Conservation (phyloP, 2,888 invertebrate species). For the Apantesis nais region DNA sequence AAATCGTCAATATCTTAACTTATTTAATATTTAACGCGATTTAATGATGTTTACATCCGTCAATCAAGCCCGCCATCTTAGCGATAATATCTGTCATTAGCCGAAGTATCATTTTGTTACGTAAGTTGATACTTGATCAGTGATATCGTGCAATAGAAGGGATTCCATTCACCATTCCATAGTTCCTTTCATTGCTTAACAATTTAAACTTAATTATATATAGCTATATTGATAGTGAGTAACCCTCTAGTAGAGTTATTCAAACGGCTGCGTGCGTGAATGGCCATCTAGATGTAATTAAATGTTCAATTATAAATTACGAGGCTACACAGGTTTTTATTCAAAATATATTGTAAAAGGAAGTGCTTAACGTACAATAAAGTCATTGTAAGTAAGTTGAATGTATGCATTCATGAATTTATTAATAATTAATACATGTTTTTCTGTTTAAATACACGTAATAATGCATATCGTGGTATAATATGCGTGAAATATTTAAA, state of each 20-base stretch:
- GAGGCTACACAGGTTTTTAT: slow-evolving; percentile 51
- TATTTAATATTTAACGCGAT: background rate
- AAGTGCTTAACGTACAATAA: background rate
- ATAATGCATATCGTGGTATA: background rate
- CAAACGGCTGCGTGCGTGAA: slow-evolving; percentile 56
- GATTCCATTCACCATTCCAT: slow-evolving; percentile 33
- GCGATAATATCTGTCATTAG: slow-evolving; percentile 40
- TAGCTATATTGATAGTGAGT: slow-evolving; percentile 60
- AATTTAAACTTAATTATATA: slow-evolving; percentile 60
- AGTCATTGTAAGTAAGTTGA: background rate
- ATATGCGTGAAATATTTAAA: background rate
- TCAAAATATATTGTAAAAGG: background rate
- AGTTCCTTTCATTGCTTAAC: slow-evolving; percentile 50
- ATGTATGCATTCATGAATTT: background rate
- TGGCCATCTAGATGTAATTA: slow-evolving; percentile 60
- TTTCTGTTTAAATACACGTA: background rate
- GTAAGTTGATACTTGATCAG: slow-evolving; percentile 32
- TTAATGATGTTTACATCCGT: slow-evolving; percentile 32
- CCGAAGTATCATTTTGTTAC: slow-evolving; percentile 33
- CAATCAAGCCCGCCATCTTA: slow-evolving; percentile 41
- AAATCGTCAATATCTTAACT: background rate
- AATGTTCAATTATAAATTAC: slow-evolving; percentile 70
- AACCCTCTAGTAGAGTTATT: slow-evolving; percentile 60
- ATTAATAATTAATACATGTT: background rate
- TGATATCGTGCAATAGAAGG: slow-evolving; percentile 36